A percentile compares a stretch with the other conserved stretches of the same genome.
Evolutionary conservation across 2,888 invertebrate genomes (phyloP).

Genomic region (Gasteruption jaculator): DNA sequence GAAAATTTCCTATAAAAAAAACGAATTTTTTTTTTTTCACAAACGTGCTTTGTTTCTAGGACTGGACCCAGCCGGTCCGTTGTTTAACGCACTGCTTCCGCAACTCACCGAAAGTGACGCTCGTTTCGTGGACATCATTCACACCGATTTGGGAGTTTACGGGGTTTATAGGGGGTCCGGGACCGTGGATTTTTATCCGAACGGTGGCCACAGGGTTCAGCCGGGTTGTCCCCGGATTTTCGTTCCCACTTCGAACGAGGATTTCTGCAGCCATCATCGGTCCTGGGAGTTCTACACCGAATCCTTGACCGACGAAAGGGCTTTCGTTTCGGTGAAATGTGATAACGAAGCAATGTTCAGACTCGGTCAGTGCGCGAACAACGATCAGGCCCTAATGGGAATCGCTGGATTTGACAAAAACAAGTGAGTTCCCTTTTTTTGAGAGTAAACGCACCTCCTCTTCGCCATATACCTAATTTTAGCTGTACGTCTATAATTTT

Average conservation of each 20-base stretch:
- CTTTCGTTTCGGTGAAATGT: constrained; percentile 44
- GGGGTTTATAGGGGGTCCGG: constrained; percentile 46
- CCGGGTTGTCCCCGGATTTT: constrained; percentile 51
- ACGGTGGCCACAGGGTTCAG: constrained; percentile 52
- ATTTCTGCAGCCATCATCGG: constrained; percentile 56
- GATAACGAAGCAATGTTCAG: constrained; percentile 6
- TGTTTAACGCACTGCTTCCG: constrained; percentile 47
- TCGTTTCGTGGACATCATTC: constrained; percentile 53
- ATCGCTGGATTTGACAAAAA: too few species aligned
- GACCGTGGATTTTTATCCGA: constrained; percentile 55
- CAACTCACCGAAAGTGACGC: constrained; percentile 47
- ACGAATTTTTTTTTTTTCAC: too few species aligned
- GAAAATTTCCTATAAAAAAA: too few species aligned
- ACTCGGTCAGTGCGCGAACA: constrained; percentile 14
- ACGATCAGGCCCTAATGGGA: constrained; percentile 29
- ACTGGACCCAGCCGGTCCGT: constrained; percentile 55
- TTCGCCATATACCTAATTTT: too few species aligned
- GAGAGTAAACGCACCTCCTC: too few species aligned
- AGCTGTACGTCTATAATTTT: too few species aligned
- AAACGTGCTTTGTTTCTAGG: too few species aligned
- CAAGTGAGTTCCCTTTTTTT: too few species aligned
- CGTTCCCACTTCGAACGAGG: constrained; percentile 35
- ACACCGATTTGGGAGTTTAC: constrained; percentile 53
- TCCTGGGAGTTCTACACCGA: constrained; percentile 55
- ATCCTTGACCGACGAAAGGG: constrained; percentile 44